Evolutionary conservation across 2,888 invertebrate genomes (phyloP).

Genomic region (Colostygia pectinataria): DNA sequence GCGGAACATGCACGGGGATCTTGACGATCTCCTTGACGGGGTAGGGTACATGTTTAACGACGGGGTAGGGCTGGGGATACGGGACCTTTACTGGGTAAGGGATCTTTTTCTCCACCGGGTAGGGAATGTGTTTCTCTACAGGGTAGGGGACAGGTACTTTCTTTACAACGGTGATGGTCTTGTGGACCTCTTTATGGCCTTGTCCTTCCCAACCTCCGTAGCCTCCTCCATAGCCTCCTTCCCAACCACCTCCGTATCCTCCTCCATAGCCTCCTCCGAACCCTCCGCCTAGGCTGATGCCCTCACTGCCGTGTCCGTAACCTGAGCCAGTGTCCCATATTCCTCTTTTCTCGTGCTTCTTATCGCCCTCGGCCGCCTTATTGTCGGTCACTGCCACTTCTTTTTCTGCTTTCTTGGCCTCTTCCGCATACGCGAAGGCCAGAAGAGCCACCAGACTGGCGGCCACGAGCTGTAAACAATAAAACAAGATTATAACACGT

Average conservation of each 20-base stretch:
- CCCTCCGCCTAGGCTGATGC: slow-evolving; percentile 40
- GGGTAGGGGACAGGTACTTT: slow-evolving; percentile 88
- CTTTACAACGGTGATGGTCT: slow-evolving; percentile 88
- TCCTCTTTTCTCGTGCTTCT: slow-evolving; percentile 90
- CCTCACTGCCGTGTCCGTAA: slow-evolving; percentile 58
- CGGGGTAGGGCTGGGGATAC: slow-evolving; percentile 87
- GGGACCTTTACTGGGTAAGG: slow-evolving; percentile 85
- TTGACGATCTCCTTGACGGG: slow-evolving; percentile 85
- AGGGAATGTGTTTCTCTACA: slow-evolving; percentile 87
- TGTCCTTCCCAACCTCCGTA: slow-evolving; percentile 49
- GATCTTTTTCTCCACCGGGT: slow-evolving; percentile 86
- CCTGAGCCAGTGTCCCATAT: slow-evolving; percentile 82
- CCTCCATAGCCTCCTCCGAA: slow-evolving; percentile 41
- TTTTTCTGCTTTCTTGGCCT: slow-evolving; percentile 82
- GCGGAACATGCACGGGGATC: slow-evolving; percentile 85
- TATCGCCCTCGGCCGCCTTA: slow-evolving; percentile 82
- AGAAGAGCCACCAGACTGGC: slow-evolving; percentile 85
- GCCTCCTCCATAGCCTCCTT: slow-evolving; percentile 42
- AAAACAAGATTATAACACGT: slow-evolving; percentile 27
- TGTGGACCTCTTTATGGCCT: slow-evolving; percentile 82
- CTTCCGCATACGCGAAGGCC: slow-evolving; percentile 83
- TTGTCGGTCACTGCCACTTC: slow-evolving; percentile 82
- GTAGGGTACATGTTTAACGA: slow-evolving; percentile 85
- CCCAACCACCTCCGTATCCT: slow-evolving; percentile 46
- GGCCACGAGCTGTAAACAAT: slow-evolving; percentile 78